Evolutionary conservation across 2,888 invertebrate species (phyloP), one percentile per base, ranked within the genome.

Genomic region (Catocala nupta): DNA sequence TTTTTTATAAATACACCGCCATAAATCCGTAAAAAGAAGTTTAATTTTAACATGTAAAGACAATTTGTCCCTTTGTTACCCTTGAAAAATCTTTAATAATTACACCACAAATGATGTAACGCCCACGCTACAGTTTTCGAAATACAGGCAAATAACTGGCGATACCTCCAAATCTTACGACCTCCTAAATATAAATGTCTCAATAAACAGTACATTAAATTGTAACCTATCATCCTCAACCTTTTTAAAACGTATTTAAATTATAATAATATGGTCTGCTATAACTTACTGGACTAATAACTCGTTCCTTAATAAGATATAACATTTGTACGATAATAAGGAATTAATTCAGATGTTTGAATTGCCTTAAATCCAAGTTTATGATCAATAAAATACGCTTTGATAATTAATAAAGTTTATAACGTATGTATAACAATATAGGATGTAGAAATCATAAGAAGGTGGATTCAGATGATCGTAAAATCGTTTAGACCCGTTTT

Each of bases 321-420:
- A 76, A 79, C 78, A 81, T 84, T 84, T 75, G 68, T 80, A 80
- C 66, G 81, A 81, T 83, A 84, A 82, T 79, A 77, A 68, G 74
- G 68, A 79, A 80, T 83, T 77, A 81, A 81, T 75, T 73, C 63
- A 70, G 75, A 80, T 70, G 74, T 82, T 80, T 72, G 71, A 80
- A 80, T 75, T 70, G 71, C 77, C 68, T 77, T 80, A 80, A 76
- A 76, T 75, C 69, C 78, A 70, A 75, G 63, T 84, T 85, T 84
- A 86, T 76, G 76, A 71, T 48, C 80, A 57, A 82, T 84, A 81
- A 84, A 83, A 81, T 75, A 73, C 67, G 65, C 61, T 76, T 81
- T 80, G 75, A 81, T 83, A 85, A 85, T 86, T 84, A 84, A 83
- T 82, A 82, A 81, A 80, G 59, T 81, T 84, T 83, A 85, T 80